phyloP scores from a whole-genome alignment of 2,888 invertebrate species.

The Arrhopalites spinosus region DNA sequence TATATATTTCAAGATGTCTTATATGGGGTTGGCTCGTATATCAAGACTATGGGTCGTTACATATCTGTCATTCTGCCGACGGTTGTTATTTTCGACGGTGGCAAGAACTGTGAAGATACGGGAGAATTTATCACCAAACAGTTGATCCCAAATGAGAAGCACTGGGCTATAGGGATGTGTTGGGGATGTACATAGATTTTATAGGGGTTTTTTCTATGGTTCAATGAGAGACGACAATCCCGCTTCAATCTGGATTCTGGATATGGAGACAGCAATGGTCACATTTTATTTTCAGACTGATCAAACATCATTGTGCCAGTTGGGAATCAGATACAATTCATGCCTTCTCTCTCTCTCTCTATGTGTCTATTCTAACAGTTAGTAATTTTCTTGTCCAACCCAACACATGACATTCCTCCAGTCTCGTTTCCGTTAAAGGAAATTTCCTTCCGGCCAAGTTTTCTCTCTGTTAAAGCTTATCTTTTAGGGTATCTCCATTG shows the following conservation, averaged over 20 bases:
- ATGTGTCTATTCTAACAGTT: not conserved
- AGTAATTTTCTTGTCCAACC: conserved; percentile 6
- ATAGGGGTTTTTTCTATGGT: not conserved
- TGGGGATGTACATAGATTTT: not conserved
- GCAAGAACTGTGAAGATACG: not conserved
- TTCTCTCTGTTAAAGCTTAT: not conserved
- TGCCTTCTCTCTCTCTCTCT: no score
- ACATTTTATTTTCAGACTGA: conserved; percentile 19
- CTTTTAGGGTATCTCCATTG: not conserved
- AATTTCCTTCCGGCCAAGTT: not conserved
- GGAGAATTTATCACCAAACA: conserved; percentile 20
- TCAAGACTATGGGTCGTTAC: not conserved
- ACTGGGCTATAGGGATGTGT: not conserved
- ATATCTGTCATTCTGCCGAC: conserved; percentile 14
- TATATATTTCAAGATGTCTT: no score
- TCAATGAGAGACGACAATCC: not conserved
- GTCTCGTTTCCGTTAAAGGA: not conserved
- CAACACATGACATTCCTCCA: not conserved
- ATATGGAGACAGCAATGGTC: not conserved
- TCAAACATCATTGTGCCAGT: conserved; percentile 3
- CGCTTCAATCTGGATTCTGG: no score
- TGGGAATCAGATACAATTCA: conserved; percentile 2
- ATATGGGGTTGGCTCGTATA: no score
- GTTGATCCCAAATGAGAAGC: conserved; percentile 19
- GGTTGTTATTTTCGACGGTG: conserved; percentile 8